These are phyloP conservation scores for Camponotus vicinus DNA, from an alignment of 1,140 invertebrate genomes.

Conservation along the genomic window DNA sequence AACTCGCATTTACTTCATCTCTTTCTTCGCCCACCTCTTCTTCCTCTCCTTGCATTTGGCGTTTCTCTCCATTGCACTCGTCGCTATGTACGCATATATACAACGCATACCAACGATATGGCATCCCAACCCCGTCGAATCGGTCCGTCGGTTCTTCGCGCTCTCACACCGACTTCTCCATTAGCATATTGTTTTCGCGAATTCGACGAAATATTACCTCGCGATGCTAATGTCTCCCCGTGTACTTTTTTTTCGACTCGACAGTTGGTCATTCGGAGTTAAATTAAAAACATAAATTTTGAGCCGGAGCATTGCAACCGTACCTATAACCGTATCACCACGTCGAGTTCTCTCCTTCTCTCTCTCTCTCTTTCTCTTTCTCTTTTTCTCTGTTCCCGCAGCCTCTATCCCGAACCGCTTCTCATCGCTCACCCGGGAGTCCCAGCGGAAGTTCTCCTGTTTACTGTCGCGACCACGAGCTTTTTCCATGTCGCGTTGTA, in stretches of 20 bases:
- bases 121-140: conserved; percentile 47
- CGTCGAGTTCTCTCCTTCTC: conserved; percentile 11
- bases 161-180: conserved; percentile 74
- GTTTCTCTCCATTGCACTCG: conserved; percentile 48
- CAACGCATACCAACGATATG: conserved; percentile 40
- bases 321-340: conserved; percentile 45
- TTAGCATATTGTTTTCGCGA: conserved; percentile 86
- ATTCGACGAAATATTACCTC: conserved; percentile 84
- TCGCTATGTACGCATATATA: background rate
- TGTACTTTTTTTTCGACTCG: conserved; percentile 77
- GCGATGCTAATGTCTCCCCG: conserved; percentile 82
- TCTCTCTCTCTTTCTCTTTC: too few species aligned
- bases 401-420: conserved; percentile 50
- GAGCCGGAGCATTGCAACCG: conserved; percentile 63
- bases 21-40: conserved; percentile 42
- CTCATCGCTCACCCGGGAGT: conserved; percentile 74
- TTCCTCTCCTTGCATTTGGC: conserved; percentile 34
- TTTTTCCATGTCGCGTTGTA: conserved; percentile 57
- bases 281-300: conserved; percentile 87
- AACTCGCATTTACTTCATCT: conserved; percentile 54
- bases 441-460: conserved; percentile 74
- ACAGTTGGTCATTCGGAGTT: conserved; percentile 85
- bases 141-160: conserved; percentile 70
- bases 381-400: conserved; percentile 27
- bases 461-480: conserved; percentile 67